phyloP scores from a whole-genome alignment of 1,140 invertebrate genomes.

The Parapsyche elsis region DNA sequence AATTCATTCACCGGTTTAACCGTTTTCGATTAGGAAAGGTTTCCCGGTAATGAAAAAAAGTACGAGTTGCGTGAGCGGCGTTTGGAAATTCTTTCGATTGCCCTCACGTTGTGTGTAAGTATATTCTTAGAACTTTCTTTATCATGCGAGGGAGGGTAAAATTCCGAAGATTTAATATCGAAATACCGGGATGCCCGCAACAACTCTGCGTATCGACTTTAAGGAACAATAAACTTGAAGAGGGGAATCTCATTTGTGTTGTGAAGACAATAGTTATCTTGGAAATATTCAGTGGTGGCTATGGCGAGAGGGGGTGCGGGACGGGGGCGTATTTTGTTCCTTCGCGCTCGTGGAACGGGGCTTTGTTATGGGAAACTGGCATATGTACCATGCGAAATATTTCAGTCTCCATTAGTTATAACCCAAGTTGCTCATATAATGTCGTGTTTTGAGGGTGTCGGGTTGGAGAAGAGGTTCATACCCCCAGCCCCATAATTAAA shows the following conservation, averaged over 20 bases:
- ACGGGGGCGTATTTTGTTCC: constrained; percentile 45
- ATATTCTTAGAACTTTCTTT: constrained; percentile 52
- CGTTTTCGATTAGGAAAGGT: no score
- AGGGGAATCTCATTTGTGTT: constrained; percentile 53
- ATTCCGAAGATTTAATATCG: constrained; percentile 55
- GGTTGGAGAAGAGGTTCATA: not conserved
- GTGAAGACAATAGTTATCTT: constrained; percentile 54
- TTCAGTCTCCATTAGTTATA: constrained; percentile 51
- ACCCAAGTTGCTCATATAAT: constrained; percentile 47
- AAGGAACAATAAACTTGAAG: constrained; percentile 48
- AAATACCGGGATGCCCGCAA: constrained; percentile 53
- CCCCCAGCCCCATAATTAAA: constrained; percentile 4
- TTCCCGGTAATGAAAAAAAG: no score
- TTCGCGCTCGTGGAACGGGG: constrained; percentile 12
- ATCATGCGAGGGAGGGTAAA: constrained; percentile 46
- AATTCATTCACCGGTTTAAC: no score
- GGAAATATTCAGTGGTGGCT: constrained; percentile 43
- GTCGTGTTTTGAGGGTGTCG: constrained; percentile 17
- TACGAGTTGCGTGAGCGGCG: no score
- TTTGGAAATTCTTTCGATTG: constrained; percentile 46
- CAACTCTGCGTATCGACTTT: constrained; percentile 53
- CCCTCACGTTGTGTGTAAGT: not conserved
- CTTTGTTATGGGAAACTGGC: constrained; percentile 42
- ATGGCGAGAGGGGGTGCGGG: not conserved
- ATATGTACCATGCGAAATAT: constrained; percentile 46